Evolutionary conservation across 2,888 invertebrate genomes (phyloP).

Genomic region (Hirtodrosophila cameraria): DNA sequence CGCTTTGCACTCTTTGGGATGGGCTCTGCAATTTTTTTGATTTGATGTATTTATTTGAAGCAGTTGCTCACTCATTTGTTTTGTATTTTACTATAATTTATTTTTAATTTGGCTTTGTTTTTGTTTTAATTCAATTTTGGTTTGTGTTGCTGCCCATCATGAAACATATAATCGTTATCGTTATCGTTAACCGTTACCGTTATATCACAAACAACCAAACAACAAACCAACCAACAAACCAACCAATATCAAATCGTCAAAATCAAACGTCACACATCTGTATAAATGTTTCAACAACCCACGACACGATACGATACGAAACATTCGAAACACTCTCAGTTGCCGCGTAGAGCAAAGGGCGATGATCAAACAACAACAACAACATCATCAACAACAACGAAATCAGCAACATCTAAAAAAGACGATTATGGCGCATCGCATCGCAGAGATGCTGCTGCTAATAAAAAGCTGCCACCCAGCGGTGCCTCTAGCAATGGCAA

Average conservation of each 20-base stretch:
- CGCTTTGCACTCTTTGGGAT: slow-evolving; percentile 16
- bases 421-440: slow-evolving; percentile 53
- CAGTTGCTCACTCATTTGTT: not conserved
- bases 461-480: slow-evolving; percentile 61
- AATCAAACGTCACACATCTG: slow-evolving; percentile 47
- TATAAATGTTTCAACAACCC: slow-evolving; percentile 52
- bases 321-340: slow-evolving; percentile 47
- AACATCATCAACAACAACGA: slow-evolving; percentile 18
- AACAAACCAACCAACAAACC: slow-evolving; percentile 32
- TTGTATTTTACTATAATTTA: slow-evolving; percentile 5
- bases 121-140: slow-evolving; percentile 31
- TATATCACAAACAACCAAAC: slow-evolving; percentile 36
- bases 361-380: slow-evolving; percentile 30
- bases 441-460: slow-evolving; percentile 42
- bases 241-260: too few relatives aligned
- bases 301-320: slow-evolving; percentile 43
- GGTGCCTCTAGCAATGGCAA: slow-evolving; percentile 41
- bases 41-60: slow-evolving; percentile 1
- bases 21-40: not conserved
- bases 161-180: slow-evolving; percentile 30
- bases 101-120: slow-evolving; percentile 21
- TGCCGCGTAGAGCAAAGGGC: slow-evolving; percentile 62
- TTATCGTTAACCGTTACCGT: slow-evolving; percentile 38
- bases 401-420: slow-evolving; percentile 39
- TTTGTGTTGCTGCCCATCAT: slow-evolving; percentile 47